Evolutionary conservation across 1,140 invertebrate species (phyloP).

Genomic region (Leptinotarsa defecta): DNA sequence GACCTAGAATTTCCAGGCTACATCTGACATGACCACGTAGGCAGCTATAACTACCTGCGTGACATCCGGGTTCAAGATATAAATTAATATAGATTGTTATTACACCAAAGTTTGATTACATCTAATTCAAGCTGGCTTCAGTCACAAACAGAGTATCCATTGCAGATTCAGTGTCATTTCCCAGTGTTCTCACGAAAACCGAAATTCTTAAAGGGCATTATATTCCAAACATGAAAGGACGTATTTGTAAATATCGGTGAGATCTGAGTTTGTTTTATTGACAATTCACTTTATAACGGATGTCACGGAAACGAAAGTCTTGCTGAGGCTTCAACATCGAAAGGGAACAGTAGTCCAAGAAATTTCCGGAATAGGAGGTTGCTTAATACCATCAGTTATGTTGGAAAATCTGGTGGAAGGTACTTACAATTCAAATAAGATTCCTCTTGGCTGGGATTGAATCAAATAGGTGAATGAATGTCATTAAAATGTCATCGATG

Average conservation of each 20-base stretch:
- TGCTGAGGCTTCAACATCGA: constrained; percentile 17
- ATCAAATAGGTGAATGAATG: no score
- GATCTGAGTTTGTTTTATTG: constrained; percentile 9
- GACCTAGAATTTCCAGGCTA: no score
- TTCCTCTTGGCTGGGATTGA: no score
- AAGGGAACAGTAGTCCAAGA: constrained; percentile 21
- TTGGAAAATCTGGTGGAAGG: not conserved
- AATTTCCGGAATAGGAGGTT: constrained; percentile 21
- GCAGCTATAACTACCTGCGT: no score
- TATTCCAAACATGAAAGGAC: constrained; percentile 30
- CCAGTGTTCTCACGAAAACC: not conserved
- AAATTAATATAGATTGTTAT: no score
- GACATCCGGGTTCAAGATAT: no score
- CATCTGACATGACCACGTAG: no score
- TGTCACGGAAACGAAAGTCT: constrained; percentile 16
- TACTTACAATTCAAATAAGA: no score
- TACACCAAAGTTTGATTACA: no score
- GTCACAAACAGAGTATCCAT: constrained; percentile 15
- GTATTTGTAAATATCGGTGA: constrained; percentile 25
- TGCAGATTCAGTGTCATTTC: constrained; percentile 13
- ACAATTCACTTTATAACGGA: constrained; percentile 29
- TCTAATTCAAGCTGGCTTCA: constrained; percentile 51
- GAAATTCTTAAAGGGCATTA: constrained; percentile 27
- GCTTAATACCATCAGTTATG: constrained; percentile 19
- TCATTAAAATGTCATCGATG: no score